Evolutionary conservation across 2,888 invertebrate species (phyloP).

Genomic region (Hydrotaea diabolus): DNA sequence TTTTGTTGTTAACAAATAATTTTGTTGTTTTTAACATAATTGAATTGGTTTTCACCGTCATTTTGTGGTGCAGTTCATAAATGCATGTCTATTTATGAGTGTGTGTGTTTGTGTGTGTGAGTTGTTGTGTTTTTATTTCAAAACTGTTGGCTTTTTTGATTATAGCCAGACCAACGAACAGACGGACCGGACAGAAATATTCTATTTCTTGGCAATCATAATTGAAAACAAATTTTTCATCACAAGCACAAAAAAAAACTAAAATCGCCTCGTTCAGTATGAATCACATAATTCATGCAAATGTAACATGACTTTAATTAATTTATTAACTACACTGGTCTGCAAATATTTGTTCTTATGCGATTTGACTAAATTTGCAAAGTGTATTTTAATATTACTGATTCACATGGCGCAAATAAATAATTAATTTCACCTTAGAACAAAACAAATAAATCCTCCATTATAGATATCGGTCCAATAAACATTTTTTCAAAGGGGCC

Average conservation of each 20-base stretch:
- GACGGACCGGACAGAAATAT: background rate
- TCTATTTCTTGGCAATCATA: constrained; percentile 17
- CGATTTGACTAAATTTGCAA: background rate
- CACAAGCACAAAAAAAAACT: background rate
- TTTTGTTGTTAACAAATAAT: background rate
- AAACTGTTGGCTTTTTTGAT: background rate
- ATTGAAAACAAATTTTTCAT: constrained; percentile 18
- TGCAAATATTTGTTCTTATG: background rate
- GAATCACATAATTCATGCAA: background rate
- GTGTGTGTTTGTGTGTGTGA: too few species aligned
- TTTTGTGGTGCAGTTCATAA: background rate
- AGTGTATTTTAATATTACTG: too few species aligned
- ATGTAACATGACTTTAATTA: background rate
- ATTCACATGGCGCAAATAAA: too few species aligned
- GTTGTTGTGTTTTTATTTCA: background rate
- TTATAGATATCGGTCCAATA: too few species aligned
- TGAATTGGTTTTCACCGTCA: constrained; percentile 23
- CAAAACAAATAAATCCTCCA: too few species aligned
- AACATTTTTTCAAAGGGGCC: too few species aligned
- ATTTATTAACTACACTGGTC: background rate
- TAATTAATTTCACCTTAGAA: too few species aligned
- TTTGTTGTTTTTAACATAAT: constrained; percentile 34
- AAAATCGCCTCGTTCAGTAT: background rate
- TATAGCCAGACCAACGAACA: background rate
- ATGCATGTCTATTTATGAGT: background rate